A percentile compares a stretch with the other conserved stretches of the same genome.
phyloP scores from a whole-genome alignment of 2,888 invertebrate genomes.

The Digitonthophagus gazella region DNA sequence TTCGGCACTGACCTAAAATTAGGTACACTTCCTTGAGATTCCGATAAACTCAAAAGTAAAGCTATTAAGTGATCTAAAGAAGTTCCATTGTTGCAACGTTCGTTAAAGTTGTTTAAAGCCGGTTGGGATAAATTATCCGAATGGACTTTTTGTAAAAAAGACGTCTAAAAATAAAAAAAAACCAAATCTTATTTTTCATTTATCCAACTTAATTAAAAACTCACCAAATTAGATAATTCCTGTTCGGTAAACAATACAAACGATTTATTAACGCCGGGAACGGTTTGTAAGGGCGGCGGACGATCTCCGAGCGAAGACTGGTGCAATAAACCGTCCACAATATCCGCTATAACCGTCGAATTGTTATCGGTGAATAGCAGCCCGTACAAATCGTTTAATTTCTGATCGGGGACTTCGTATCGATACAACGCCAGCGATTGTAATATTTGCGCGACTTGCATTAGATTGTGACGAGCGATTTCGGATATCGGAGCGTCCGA shows the following conservation, averaged over 20 bases:
- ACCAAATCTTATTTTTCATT: background rate
- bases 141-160: conserved; percentile 54
- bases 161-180: conserved; percentile 17
- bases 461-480: conserved; percentile 84
- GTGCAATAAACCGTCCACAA: conserved; percentile 62
- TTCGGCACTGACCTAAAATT: conserved; percentile 21
- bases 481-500: conserved; percentile 90
- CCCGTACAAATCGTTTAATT: conserved; percentile 72
- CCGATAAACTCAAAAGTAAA: conserved; percentile 23
- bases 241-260: conserved; percentile 67
- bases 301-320: conserved; percentile 43
- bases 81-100: conserved; percentile 19
- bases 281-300: conserved; percentile 46
- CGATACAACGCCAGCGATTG: conserved; percentile 87
- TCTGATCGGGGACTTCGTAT: conserved; percentile 75
- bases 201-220: conserved; percentile 28
- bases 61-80: conserved; percentile 26
- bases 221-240: conserved; percentile 64
- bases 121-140: conserved; percentile 28
- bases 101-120: conserved; percentile 17
- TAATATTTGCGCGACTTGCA: conserved; percentile 83
- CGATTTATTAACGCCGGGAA: conserved; percentile 62
- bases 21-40: conserved; percentile 21
- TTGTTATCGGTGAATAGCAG: conserved; percentile 65
- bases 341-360: conserved; percentile 61